A percentile compares a stretch with the other conserved stretches of the same genome.
Evolutionary conservation across 2,797 vertebrate genomes (phyloP).

Genomic region (Kryptopterus vitreolus): DNA sequence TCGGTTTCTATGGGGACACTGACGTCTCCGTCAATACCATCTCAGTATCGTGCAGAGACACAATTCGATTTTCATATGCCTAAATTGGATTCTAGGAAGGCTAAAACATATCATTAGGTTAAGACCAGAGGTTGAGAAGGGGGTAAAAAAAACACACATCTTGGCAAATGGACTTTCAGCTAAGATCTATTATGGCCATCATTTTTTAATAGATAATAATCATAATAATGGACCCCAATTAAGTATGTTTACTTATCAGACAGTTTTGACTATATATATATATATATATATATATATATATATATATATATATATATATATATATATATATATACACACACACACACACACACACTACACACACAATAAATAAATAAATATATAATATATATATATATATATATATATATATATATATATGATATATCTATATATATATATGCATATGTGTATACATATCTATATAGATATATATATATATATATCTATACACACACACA

Average conservation of each 20-base stretch:
- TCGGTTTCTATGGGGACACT: constrained; percentile 39
- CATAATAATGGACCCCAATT: constrained; percentile 5
- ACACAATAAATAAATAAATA: too few species aligned
- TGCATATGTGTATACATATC: too few species aligned
- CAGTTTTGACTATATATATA: neutral
- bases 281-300: neutral
- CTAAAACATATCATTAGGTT: constrained; percentile 15
- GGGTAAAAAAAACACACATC: neutral
- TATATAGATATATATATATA: too few species aligned
- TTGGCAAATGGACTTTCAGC: neutral
- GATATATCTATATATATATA: too few species aligned
- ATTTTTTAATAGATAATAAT: neutral
- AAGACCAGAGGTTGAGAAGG: neutral
- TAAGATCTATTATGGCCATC: neutral
- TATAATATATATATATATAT: too few species aligned
- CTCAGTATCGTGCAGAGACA: constrained; percentile 21
- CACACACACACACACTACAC: too few species aligned
- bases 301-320: neutral
- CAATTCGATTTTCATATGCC: constrained; percentile 39
- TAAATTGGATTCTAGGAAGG: constrained; percentile 22
- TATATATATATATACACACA: neutral
- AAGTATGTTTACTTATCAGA: neutral
- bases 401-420: too few species aligned
- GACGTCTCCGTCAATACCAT: constrained; percentile 15
- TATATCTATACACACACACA: too few species aligned